Evolutionary conservation across 2,888 invertebrate genomes (phyloP).

Genomic region (Petrophora chlorosata): DNA sequence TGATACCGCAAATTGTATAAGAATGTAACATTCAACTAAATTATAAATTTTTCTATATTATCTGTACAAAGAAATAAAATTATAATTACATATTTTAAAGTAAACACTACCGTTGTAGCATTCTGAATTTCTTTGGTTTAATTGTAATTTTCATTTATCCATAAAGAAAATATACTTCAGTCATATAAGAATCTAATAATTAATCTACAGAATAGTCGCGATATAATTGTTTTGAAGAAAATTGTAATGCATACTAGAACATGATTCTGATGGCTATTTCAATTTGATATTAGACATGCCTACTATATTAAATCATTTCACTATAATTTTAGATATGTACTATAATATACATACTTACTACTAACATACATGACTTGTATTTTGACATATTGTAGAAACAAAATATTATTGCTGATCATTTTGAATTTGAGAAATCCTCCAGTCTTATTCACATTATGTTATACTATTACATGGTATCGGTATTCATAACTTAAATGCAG

Average conservation of each 20-base stretch:
- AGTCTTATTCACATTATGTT: conserved; percentile 46
- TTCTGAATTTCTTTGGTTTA: conserved; percentile 19
- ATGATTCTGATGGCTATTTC: not conserved
- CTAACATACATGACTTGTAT: conserved; percentile 45
- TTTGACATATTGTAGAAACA: conserved; percentile 37
- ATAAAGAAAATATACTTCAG: not conserved
- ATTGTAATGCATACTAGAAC: not conserved
- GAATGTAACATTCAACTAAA: too few relatives aligned
- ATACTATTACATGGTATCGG: conserved; percentile 33
- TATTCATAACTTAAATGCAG: conserved; percentile 34
- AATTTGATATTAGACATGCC: not conserved
- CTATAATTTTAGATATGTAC: conserved; percentile 29
- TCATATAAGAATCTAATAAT: too few relatives aligned
- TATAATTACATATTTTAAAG: conserved; percentile 6
- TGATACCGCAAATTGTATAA: too few relatives aligned
- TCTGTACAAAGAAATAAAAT: not conserved
- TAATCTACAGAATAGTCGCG: too few relatives aligned
- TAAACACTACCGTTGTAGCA: conserved; percentile 5
- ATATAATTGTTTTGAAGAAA: not conserved
- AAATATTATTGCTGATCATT: conserved; percentile 45
- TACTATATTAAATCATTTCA: not conserved
- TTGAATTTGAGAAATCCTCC: conserved; percentile 35
- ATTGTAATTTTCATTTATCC: not conserved
- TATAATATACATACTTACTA: conserved; percentile 36
- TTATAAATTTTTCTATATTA: not conserved